A percentile compares a stretch with the other conserved stretches of the same genome.
These are phyloP conservation scores for Lepidocyrtinus sp. DNA, from an alignment of 2,888 invertebrate genomes.

Conservation along the genomic window DNA sequence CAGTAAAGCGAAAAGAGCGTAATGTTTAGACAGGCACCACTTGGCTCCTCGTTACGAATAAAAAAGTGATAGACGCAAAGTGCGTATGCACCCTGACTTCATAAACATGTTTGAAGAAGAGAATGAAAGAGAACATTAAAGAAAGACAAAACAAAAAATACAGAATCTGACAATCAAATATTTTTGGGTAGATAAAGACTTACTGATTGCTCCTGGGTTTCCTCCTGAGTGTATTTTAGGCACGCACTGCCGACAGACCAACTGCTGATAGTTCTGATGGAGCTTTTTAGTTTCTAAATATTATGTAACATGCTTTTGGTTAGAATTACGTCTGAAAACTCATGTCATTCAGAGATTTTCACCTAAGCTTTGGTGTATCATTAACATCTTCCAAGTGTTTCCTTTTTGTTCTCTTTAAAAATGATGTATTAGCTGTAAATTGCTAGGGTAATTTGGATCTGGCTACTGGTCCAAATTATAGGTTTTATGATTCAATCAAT, in stretches of 20 bases:
- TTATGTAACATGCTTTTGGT: background rate
- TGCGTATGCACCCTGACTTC: conserved; percentile 43
- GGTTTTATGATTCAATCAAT: conserved; percentile 51
- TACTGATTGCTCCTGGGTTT: conserved; percentile 32
- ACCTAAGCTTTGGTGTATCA: conserved; percentile 56
- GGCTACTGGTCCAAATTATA: conserved; percentile 32
- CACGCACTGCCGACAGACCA: conserved; percentile 39
- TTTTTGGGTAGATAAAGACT: background rate
- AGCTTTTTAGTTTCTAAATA: background rate
- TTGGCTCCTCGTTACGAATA: conserved; percentile 45
- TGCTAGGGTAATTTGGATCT: conserved; percentile 28
- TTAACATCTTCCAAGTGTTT: conserved; percentile 39
- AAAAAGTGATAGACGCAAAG: conserved; percentile 24
- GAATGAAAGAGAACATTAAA: background rate
- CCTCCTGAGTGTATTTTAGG: conserved; percentile 21
- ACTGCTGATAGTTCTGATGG: conserved; percentile 44
- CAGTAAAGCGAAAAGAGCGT: conserved; percentile 38
- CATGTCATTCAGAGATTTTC: conserved; percentile 41
- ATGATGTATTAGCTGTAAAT: conserved; percentile 39
- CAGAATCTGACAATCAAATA: conserved; percentile 8
- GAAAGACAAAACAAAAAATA: conserved; percentile 2
- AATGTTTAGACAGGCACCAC: conserved; percentile 55
- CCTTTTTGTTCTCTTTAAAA: conserved; percentile 5
- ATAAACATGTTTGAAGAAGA: conserved; percentile 33
- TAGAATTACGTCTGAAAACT: background rate